A percentile compares a stretch with the other conserved stretches of the same genome.
phyloP scores from a whole-genome alignment of 1,140 invertebrate genomes.

The Neodiprion fabricii region DNA sequence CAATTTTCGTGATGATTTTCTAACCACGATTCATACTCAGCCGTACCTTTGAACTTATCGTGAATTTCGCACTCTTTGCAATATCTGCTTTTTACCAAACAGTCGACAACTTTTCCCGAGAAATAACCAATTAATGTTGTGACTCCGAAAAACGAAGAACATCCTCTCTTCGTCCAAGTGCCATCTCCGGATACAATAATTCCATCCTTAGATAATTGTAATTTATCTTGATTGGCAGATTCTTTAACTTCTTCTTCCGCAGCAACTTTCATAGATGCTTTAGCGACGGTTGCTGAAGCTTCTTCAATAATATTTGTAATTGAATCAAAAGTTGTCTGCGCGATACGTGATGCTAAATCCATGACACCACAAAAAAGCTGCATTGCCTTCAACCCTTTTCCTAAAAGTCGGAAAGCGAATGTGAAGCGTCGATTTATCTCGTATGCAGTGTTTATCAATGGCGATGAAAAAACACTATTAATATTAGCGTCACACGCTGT shows the following conservation, averaged over 20 bases:
- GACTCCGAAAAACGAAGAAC: not conserved
- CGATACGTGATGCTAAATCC: slow-evolving; percentile 24
- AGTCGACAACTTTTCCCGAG: too few species aligned
- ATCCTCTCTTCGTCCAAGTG: not conserved
- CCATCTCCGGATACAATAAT: slow-evolving; percentile 7
- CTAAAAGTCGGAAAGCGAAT: slow-evolving; percentile 27
- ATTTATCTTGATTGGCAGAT: slow-evolving; percentile 3
- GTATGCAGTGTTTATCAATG: slow-evolving; percentile 30
- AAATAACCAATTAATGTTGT: too few species aligned
- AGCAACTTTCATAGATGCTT: slow-evolving; percentile 27
- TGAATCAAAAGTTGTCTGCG: slow-evolving; percentile 26
- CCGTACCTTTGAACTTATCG: too few species aligned
- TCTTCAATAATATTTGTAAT: slow-evolving; percentile 15
- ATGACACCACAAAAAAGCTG: slow-evolving; percentile 31
- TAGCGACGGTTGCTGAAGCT: slow-evolving; percentile 21
- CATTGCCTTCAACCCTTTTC: slow-evolving; percentile 25
- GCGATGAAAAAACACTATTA: slow-evolving; percentile 15
- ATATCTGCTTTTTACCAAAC: too few species aligned
- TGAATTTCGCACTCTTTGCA: too few species aligned
- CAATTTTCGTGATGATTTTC: slow-evolving; percentile 25
- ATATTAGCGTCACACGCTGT: slow-evolving; percentile 1
- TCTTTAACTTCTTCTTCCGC: slow-evolving; percentile 19
- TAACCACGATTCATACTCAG: not conserved
- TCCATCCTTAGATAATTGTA: slow-evolving; percentile 10
- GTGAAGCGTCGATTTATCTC: slow-evolving; percentile 31